Evolutionary conservation across 2,888 invertebrate genomes (phyloP), one percentile per base, ranked within the genome.

Genomic region (Hypsopygia costalis): DNA sequence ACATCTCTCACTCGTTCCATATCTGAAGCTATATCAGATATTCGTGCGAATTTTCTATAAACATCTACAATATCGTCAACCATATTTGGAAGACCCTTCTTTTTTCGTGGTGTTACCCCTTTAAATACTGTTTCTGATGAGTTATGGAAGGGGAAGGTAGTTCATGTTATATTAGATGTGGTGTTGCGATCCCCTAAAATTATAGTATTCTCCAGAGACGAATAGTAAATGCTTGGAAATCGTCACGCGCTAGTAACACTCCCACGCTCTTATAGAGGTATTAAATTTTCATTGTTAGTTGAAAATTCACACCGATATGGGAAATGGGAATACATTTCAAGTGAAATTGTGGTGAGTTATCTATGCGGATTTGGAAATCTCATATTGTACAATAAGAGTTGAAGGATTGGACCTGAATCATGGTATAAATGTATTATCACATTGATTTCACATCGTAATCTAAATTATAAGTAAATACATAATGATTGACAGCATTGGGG

Each of bases 211-310:
- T 74, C 79, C 51, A 44, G 80, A 78, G 81, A 70, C 62, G 52
- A 62, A 66, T 72, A 58, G 65, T 68, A 64, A 69, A 69, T 69
- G 67, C 71, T 75, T 75, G 63, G 69, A 64, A 69, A 67, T 70
- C 64, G 67, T 76, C 79, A 73, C 70, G 61, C 62, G 64, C 66
- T 64, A 64, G 55, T 65, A 63, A 44, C 50, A 62, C 63, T 80
- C 81, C 72, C 80, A 80, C 79, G 79, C 59, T 65, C 43, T 34
- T 40, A 30, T 12, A 38, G 32, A 27, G 9, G n/a, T 33, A n/a
- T 38, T 25, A 25, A 11, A 25, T 5, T 37, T 37, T 11, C 22
- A 37, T 25, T 16, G 25, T 25, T 25, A 25, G 25, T 25, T 25
- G 25, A 25, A 25, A 25, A 25, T 25, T 25, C 25, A 25, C 25